Evolutionary conservation across 1,140 invertebrate species (phyloP).

Genomic region (Cephus cinctus): DNA sequence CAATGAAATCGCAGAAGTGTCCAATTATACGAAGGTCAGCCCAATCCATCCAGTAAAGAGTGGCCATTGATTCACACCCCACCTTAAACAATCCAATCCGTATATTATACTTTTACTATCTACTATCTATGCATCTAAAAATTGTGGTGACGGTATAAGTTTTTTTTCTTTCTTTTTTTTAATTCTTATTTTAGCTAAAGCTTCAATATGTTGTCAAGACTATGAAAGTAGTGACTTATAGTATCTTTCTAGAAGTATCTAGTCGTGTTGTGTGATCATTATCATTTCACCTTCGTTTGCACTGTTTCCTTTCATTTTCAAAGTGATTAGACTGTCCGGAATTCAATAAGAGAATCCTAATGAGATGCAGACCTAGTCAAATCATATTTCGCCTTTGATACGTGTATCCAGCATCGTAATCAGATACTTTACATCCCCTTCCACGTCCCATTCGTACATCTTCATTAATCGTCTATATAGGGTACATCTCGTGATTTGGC

Average conservation of each 20-base stretch:
- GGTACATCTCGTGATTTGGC: too few relatives aligned
- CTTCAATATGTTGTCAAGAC: constrained; percentile 27
- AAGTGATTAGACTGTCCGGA: too few relatives aligned
- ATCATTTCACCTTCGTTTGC: constrained; percentile 14
- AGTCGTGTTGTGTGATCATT: constrained; percentile 27
- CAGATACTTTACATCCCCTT: too few relatives aligned
- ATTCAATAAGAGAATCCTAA: too few relatives aligned
- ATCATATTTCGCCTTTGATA: too few relatives aligned
- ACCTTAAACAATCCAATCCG: constrained; percentile 17
- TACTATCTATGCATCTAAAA: constrained; percentile 28
- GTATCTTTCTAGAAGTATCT: constrained; percentile 23
- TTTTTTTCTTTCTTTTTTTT: too few relatives aligned
- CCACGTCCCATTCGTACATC: too few relatives aligned
- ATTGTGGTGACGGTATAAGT: constrained; percentile 42
- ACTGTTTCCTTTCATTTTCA: too few relatives aligned
- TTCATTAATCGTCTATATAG: too few relatives aligned
- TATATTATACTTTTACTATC: constrained; percentile 16
- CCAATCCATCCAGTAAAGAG: constrained; percentile 20
- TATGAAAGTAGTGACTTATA: constrained; percentile 23
- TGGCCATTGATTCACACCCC: constrained; percentile 9
- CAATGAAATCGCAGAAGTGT: too few relatives aligned
- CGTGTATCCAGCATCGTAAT: too few relatives aligned
- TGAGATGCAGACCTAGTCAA: too few relatives aligned
- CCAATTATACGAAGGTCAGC: constrained; percentile 17
- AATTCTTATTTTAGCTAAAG: constrained; percentile 29